Percentiles rank a stretch among this genome's conserved stretches.
These are phyloP conservation scores for Zophobas atratus DNA, from an alignment of 1,140 invertebrate species.

Conservation along the genomic window DNA sequence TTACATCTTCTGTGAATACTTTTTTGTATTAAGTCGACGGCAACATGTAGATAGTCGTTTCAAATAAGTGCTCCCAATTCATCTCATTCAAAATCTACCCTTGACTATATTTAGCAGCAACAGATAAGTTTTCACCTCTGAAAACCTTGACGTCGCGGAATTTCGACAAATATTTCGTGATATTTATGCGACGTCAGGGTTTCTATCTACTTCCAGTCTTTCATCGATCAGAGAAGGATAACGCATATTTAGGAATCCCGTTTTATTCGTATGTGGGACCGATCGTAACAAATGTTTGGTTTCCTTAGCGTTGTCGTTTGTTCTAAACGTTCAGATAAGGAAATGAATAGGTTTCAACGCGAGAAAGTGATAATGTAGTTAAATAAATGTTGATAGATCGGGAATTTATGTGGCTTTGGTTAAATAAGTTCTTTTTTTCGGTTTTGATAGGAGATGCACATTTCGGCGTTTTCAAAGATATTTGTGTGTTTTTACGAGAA, in stretches of 20 bases:
- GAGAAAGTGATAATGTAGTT: constrained; percentile 26
- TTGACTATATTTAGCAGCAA: constrained; percentile 38
- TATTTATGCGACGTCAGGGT: constrained; percentile 17
- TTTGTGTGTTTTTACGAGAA: background rate
- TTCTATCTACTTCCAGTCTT: background rate
- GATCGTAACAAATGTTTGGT: constrained; percentile 32
- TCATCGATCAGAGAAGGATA: constrained; percentile 3
- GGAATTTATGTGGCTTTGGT: constrained; percentile 13
- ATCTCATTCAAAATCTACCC: constrained; percentile 31
- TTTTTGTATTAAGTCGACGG: constrained; percentile 26
- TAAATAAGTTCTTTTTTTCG: constrained; percentile 3
- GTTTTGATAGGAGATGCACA: background rate
- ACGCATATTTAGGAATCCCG: constrained; percentile 2
- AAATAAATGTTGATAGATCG: constrained; percentile 39
- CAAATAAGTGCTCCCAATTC: constrained; percentile 24
- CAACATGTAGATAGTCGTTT: constrained; percentile 29
- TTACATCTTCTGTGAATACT: background rate
- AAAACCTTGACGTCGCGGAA: constrained; percentile 28
- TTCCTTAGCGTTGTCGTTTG: constrained; percentile 17
- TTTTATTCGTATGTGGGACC: background rate
- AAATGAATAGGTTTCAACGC: constrained; percentile 36
- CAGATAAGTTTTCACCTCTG: constrained; percentile 40
- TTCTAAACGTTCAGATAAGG: constrained; percentile 41
- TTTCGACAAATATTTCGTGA: constrained; percentile 29
- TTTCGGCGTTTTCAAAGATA: constrained; percentile 22